Evolutionary conservation across 2,797 vertebrate species (phyloP).

Genomic region (Microctenopoma lineatum): DNA sequence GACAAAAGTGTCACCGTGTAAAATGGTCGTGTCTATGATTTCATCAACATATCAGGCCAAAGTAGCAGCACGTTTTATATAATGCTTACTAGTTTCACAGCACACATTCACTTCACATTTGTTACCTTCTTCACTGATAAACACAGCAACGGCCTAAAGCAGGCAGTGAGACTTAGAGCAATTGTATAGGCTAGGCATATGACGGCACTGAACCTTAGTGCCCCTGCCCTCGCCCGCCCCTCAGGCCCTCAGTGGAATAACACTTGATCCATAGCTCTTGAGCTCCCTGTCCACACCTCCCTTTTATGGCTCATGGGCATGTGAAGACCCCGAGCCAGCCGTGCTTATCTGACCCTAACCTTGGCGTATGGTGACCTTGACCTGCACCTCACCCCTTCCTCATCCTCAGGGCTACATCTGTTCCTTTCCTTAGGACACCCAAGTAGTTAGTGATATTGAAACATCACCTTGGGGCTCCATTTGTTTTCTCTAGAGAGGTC

Average conservation of each 20-base stretch:
- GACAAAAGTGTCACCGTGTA: background rate
- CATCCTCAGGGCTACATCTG: constrained; percentile 88
- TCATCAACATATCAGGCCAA: constrained; percentile 5
- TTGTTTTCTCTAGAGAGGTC: constrained; percentile 87
- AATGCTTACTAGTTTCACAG: constrained; percentile 5
- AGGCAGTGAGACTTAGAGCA: constrained; percentile 34
- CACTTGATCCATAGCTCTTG: constrained; percentile 83
- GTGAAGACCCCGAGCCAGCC: constrained; percentile 81
- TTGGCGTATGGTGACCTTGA: constrained; percentile 91
- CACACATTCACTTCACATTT: constrained; percentile 22
- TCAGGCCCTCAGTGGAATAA: constrained; percentile 79
- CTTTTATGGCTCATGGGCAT: constrained; percentile 81
- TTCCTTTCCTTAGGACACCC: constrained; percentile 85
- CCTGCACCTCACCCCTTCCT: constrained; percentile 84
- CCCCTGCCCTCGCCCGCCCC: constrained; percentile 65
- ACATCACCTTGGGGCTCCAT: constrained; percentile 89
- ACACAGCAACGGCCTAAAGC: constrained; percentile 49
- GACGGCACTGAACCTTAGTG: constrained; percentile 69
- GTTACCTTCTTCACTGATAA: constrained; percentile 19
- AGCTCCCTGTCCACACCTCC: constrained; percentile 74
- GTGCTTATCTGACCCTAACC: constrained; percentile 90
- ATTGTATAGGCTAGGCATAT: constrained; percentile 70
- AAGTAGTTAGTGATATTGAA: constrained; percentile 89
- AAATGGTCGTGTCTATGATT: background rate
- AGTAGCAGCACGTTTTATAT: constrained; percentile 1